Conservation (phyloP, 2,888 invertebrate species). For the Empis livida region DNA sequence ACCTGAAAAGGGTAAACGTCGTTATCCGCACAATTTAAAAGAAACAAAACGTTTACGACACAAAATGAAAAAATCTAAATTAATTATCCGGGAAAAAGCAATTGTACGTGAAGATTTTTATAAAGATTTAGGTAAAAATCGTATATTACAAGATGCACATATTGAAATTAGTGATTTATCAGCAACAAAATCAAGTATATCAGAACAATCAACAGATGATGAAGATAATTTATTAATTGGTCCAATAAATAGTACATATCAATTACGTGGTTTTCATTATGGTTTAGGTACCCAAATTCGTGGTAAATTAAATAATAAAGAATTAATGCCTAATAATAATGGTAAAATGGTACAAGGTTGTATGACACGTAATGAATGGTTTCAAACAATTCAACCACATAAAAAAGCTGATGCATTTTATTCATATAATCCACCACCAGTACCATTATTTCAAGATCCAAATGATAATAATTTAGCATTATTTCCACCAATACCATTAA, state of each 20-base stretch:
- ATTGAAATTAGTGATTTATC: slow-evolving; percentile 20
- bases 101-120: slow-evolving; percentile 21
- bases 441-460: slow-evolving; percentile 19
- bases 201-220: slow-evolving; percentile 28
- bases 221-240: slow-evolving; percentile 29
- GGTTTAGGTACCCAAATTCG: slow-evolving; percentile 25
- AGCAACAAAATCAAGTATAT: slow-evolving; percentile 11
- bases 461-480: slow-evolving; percentile 25
- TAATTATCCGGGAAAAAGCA: slow-evolving; percentile 22
- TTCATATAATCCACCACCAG: slow-evolving; percentile 18
- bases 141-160: slow-evolving; percentile 18
- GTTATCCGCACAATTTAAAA: slow-evolving; percentile 26
- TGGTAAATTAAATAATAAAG: slow-evolving; percentile 23
- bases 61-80: slow-evolving; percentile 22
- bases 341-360: slow-evolving; percentile 17
- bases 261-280: slow-evolving; percentile 30
- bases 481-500: slow-evolving; percentile 16
- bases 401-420: slow-evolving; percentile 22
- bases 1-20: slow-evolving; percentile 13
- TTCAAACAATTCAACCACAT: slow-evolving; percentile 24
- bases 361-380: slow-evolving; percentile 29
- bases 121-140: slow-evolving; percentile 17
- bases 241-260: slow-evolving; percentile 21
- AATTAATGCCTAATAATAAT: slow-evolving; percentile 3
- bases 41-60: slow-evolving; percentile 22